Base-by-base conservation (phyloP, 2,113 vertebrate genomes). In the Istiophorus platypterus region DNA sequence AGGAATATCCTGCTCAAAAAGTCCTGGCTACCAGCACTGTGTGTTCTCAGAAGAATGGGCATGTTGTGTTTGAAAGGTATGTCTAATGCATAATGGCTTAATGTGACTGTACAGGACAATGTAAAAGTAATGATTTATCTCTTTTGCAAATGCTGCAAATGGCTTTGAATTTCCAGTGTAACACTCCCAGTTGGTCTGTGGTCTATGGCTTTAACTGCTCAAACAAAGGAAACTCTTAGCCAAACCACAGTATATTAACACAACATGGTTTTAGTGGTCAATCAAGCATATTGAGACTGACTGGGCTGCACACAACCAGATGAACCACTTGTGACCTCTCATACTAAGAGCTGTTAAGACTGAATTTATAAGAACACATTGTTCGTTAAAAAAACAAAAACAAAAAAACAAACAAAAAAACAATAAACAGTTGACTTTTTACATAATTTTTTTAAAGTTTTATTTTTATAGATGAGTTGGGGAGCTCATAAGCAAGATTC, bases 201-300 rank as follows among this genome's bases (percentile, higher is more conserved):
- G 39, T 72, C 67, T 67, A 18, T 15, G 27, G 11, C 11, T 51
- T 42, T 17, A 34, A 42, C 20, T 20, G 22, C 27, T 34, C 7
- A 57, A 26, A 11, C 56, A 49, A 49, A 65, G 18, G 11, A 41
- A 5, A 61, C 56, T 39, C 34, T 67, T 20, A 42, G 63, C 22
- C 5, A 77, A n/a, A 7, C 47, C 22, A 34, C 3, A 34, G 6
- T 34, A 41, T 22, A 12, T 3, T 26, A 1, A 26, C 59, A 45
- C 58, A 24, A 26, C 39, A 45, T 47, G 58, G 27, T 57, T 80
- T 69, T 66, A 20, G 37, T 65, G 45, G 34, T 59, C 26, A n/a
- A 41, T 77, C 22, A 59, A 51, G 52, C 72, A 45, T 37, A 72
- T 29, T 54, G 26, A 52, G 62, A 66, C 72, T 58, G 72, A 65